Conservation (phyloP, 2,113 vertebrate genomes). For the Struthidea cinerea region DNA sequence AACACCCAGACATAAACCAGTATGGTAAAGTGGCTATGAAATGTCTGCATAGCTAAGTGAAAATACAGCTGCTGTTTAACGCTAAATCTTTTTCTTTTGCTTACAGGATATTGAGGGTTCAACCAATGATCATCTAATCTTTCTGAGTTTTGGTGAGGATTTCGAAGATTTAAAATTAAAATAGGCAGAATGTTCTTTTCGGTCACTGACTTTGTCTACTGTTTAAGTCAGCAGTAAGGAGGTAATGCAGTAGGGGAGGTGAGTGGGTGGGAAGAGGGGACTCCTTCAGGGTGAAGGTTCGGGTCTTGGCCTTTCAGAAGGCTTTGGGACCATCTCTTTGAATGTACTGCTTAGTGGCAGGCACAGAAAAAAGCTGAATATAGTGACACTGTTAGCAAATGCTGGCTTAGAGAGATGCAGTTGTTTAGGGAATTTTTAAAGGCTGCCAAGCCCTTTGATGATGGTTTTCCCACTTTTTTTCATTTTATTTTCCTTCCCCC, state of each 20-base stretch:
- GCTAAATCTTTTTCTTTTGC: background rate
- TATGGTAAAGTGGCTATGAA: background rate
- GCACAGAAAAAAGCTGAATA: background rate
- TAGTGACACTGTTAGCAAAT: background rate
- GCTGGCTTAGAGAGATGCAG: background rate
- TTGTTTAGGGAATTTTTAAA: slow-evolving; percentile 9
- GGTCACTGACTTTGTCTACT: slow-evolving; percentile 6
- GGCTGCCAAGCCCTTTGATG: background rate
- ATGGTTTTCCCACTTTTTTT: background rate
- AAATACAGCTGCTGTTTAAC: slow-evolving; percentile 2
- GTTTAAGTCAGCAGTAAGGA: background rate
- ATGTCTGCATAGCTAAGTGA: slow-evolving; percentile 6
- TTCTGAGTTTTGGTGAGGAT: background rate
- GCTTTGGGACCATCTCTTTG: background rate
- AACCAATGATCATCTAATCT: background rate
- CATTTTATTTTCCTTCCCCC: background rate
- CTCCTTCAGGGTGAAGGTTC: background rate
- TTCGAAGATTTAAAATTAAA: background rate
- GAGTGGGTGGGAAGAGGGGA: background rate
- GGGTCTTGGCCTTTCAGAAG: background rate
- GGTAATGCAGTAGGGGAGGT: background rate
- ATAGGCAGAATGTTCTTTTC: background rate
- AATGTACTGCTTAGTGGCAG: background rate
- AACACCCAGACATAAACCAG: background rate
- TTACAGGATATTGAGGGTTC: background rate